These are phyloP conservation scores for Amblyopsis hoosieri DNA, from an alignment of 2,797 vertebrate genomes.

Conservation along the genomic window DNA sequence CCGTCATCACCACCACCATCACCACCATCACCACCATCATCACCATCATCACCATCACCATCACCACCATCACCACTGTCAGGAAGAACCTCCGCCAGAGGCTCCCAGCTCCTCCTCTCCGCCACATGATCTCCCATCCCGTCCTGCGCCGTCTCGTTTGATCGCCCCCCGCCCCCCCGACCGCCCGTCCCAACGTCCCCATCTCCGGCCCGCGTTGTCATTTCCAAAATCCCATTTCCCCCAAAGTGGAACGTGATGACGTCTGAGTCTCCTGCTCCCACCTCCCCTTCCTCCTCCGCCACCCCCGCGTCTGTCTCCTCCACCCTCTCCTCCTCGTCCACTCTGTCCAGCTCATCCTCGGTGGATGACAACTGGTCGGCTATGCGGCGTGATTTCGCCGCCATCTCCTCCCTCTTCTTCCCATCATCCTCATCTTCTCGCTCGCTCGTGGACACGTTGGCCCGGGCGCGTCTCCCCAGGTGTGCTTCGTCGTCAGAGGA, in stretches of 20 bases:
- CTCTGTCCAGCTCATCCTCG: conserved; percentile 70
- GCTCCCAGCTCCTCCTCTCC: too few relatives aligned
- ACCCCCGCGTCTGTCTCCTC: conserved; percentile 46
- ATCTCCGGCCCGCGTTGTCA: not conserved
- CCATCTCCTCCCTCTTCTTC: conserved; percentile 39
- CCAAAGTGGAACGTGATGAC: conserved; percentile 60
- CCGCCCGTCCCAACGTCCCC: too few relatives aligned
- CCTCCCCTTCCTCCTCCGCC: conserved; percentile 36
- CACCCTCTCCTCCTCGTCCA: conserved; percentile 32
- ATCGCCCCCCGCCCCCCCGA: not conserved
- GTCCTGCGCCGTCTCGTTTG: not conserved
- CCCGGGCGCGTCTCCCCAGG: conserved; percentile 51
- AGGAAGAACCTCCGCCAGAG: not conserved
- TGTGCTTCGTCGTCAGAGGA: conserved; percentile 56
- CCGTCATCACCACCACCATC: too few relatives aligned
- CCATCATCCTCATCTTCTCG: conserved; percentile 14
- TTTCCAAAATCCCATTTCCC: conserved; percentile 22
- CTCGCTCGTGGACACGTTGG: conserved; percentile 26
- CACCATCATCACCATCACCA: too few relatives aligned
- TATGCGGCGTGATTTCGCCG: conserved; percentile 55
- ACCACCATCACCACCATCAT: not conserved
- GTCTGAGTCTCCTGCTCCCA: conserved; percentile 51
- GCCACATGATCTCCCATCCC: too few relatives aligned
- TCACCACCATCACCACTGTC: not conserved
- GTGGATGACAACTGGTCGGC: conserved; percentile 67